These are phyloP conservation scores for Anguilla pacifica DNA, from an alignment of 2,797 vertebrate genomes.

Conservation along the genomic window DNA sequence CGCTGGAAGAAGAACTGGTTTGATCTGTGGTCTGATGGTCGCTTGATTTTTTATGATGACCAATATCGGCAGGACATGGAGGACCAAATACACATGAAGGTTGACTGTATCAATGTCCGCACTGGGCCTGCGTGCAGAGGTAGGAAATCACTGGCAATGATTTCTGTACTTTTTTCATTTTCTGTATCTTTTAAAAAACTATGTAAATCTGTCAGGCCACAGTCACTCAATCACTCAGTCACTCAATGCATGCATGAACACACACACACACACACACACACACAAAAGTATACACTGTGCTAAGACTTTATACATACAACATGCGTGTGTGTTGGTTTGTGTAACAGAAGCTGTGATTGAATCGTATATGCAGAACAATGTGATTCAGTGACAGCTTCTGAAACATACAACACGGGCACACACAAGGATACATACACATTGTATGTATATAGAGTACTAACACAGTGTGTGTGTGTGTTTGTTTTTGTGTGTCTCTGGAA, in stretches of 20 bases:
- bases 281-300: background rate
- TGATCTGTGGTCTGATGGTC: conserved; percentile 90
- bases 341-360: background rate
- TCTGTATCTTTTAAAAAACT: background rate
- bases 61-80: conserved; percentile 84
- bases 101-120: conserved; percentile 91
- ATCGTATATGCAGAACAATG: too few relatives aligned
- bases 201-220: background rate
- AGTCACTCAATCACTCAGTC: background rate
- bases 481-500: background rate
- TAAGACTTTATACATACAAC: too few relatives aligned
- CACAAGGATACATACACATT: too few relatives aligned
- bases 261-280: background rate
- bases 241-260: background rate
- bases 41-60: conserved; percentile 89
- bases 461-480: too few relatives aligned
- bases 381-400: too few relatives aligned
- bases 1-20: conserved; percentile 99
- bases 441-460: too few relatives aligned
- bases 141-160: conserved; percentile 49
- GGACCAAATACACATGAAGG: conserved; percentile 89
- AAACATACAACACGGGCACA: too few relatives aligned
- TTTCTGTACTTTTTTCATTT: background rate
- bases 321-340: background rate
- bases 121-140: conserved; percentile 84